Conservation (phyloP, 2,113 vertebrate species). For the Gorsachius goisagi region DNA sequence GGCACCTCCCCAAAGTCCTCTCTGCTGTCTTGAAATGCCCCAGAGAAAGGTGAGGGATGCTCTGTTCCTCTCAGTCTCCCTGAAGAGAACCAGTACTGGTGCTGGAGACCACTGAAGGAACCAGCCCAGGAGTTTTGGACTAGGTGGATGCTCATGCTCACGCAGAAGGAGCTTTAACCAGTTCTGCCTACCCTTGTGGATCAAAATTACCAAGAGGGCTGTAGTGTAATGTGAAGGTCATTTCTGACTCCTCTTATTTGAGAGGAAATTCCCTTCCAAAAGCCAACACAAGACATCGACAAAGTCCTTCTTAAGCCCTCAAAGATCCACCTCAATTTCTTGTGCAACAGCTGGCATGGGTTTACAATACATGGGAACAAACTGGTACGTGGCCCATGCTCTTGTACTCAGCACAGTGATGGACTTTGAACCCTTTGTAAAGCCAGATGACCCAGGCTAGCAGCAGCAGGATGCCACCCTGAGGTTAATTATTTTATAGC, state of each 20-base stretch:
- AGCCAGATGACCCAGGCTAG: not conserved
- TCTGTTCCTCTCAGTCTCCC: not conserved
- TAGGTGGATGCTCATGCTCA: not conserved
- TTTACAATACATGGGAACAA: not conserved
- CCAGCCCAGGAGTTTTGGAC: fast-evolving
- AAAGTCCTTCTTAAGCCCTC: not conserved
- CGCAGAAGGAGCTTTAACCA: not conserved
- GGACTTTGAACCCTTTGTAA: not conserved
- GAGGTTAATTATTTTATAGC: not conserved
- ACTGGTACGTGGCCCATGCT: not conserved
- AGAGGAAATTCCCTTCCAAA: not conserved
- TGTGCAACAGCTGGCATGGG: not conserved
- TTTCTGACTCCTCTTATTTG: not conserved
- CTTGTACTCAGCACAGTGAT: not conserved
- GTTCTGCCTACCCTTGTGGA: fast-evolving
- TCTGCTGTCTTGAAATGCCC: not conserved
- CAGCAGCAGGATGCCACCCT: not conserved
- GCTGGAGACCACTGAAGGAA: not conserved
- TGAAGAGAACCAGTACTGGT: not conserved
- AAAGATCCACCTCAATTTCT: not conserved
- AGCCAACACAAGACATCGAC: not conserved
- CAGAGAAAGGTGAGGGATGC: not conserved
- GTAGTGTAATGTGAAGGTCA: not conserved
- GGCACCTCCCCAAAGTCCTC: not conserved
- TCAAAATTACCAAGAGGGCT: not conserved